Evolutionary conservation across 1,140 invertebrate species (phyloP), one percentile per base, ranked within the genome.

Genomic region (Drosophila gunungcola): DNA sequence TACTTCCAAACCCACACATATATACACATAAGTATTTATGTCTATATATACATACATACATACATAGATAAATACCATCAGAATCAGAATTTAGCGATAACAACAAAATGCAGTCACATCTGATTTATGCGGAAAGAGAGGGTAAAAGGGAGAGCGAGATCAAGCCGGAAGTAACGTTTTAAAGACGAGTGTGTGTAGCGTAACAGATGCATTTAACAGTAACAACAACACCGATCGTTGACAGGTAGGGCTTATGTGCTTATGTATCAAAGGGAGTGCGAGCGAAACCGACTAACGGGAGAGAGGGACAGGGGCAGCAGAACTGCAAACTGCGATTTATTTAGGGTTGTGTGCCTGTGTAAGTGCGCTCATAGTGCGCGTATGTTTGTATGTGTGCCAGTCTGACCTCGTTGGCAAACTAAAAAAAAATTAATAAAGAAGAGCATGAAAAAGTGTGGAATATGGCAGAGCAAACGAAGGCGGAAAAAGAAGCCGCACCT

Each of bases 401-500:
- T 70, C 57, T 83, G 81, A 81, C 82, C 78, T 81, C 78, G 78
- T 70, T 67, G 68, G 64, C 64, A 53, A 65, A 52, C 64, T 68
- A 76, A 48, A 58, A 52, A 65, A 55, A 48, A 49, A 36, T 63
- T 49, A 61, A 63, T 48, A 68, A 62, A 56, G 52, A 79, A 60
- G 46, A 64, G 53, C 46, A 54, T 73, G 58, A 53, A 67, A 74
- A 56, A 45, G 46, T 56, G 46, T 43, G 65, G 38, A 61, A 77
- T 39, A 53, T 61, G 42, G 51, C 49, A 68, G 36, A 76, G 48
- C 32, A 16, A 39, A 39, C 27, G 49, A 55, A 69, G 65, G 65
- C 42, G 43, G 53, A 64, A 62, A 65, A 69, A 60, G 68, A 79
- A 80, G 78, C 81, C 81, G 62, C 82, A 86, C 83, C 82, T 86